phyloP scores from a whole-genome alignment of 2,113 vertebrate genomes.

The Tachuris rubrigastra region DNA sequence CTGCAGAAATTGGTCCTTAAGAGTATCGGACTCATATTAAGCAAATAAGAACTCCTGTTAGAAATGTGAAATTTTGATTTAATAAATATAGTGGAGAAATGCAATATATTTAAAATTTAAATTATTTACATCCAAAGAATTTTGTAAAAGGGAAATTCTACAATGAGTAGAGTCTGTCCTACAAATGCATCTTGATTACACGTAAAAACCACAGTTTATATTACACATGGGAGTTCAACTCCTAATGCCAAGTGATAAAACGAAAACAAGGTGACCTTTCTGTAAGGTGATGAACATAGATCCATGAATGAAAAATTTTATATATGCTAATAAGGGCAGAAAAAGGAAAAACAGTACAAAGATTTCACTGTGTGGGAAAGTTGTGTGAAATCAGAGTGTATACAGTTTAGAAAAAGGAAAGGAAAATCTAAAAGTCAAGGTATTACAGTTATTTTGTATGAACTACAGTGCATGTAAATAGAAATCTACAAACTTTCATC shows the following conservation, averaged over 20 bases:
- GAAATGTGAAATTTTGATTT: slow-evolving; percentile 3
- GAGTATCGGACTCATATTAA: background rate
- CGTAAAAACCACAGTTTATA: background rate
- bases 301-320: background rate
- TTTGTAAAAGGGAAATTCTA: background rate
- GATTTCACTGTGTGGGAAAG: background rate
- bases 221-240: background rate
- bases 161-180: background rate
- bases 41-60: slow-evolving; percentile 23
- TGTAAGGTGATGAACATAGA: background rate
- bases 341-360: background rate
- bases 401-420: background rate
- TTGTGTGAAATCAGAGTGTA: accelerated
- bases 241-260: background rate
- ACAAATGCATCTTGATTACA: background rate
- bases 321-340: background rate
- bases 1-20: background rate
- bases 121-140: background rate
- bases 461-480: background rate
- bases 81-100: background rate
- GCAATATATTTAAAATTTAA: background rate
- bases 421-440: background rate
- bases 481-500: background rate
- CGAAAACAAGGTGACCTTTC: background rate
- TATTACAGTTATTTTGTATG: background rate